Evolutionary conservation across 2,113 vertebrate species (phyloP).

Genomic region (Amphiprion ocellaris): DNA sequence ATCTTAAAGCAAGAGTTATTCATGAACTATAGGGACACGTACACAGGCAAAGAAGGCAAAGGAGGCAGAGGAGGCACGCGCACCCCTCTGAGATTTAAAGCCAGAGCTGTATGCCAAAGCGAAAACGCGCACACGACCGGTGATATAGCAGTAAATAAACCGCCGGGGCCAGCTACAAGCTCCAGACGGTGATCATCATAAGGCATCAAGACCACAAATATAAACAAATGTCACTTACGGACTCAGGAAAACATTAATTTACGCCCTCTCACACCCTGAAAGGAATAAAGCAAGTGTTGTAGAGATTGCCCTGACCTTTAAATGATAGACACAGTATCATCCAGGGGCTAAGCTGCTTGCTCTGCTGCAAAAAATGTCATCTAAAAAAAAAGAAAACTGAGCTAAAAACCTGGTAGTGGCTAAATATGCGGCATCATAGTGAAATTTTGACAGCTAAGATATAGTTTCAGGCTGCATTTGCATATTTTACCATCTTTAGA

Average conservation of each 20-base stretch:
- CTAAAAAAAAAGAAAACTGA: neutral
- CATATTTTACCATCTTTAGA: slow-evolving; percentile 3
- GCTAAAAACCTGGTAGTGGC: neutral
- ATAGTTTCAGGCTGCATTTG: neutral
- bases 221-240: slow-evolving; percentile 49
- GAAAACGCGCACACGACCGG: slow-evolving; percentile 3
- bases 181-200: slow-evolving; percentile 48
- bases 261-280: neutral
- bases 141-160: slow-evolving; percentile 70
- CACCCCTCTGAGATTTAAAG: slow-evolving; percentile 42
- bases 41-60: slow-evolving; percentile 16
- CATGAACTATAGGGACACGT: slow-evolving; percentile 59
- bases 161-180: slow-evolving; percentile 20
- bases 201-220: slow-evolving; percentile 58
- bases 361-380: slow-evolving; percentile 1
- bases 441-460: slow-evolving; percentile 1
- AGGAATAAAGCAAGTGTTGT: neutral
- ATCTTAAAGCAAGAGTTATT: slow-evolving; percentile 82
- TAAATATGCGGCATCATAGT: neutral
- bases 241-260: slow-evolving; percentile 20
- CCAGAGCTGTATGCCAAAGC: slow-evolving; percentile 30
- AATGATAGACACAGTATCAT: slow-evolving; percentile 17
- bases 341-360: neutral
- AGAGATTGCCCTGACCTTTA: slow-evolving; percentile 45
- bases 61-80: slow-evolving; percentile 1